Conservation (phyloP, 2,113 vertebrate genomes). For the Dromiciops gliroides region DNA sequence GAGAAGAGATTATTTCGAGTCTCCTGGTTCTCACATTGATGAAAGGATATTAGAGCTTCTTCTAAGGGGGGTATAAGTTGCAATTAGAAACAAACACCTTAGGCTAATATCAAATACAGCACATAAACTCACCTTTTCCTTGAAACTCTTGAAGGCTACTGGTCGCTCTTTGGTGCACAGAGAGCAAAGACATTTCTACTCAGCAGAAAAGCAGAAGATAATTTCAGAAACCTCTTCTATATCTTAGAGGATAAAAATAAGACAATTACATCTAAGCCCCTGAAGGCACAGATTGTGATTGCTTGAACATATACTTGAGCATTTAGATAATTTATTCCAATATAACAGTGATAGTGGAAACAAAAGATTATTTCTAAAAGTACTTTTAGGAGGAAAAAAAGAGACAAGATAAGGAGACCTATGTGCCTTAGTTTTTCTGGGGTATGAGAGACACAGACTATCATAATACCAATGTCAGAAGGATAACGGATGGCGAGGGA, state of each 20-base stretch:
- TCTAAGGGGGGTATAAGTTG: conserved; percentile 5
- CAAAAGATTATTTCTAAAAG: conserved; percentile 23
- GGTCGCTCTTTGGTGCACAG: conserved; percentile 30
- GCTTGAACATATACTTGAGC: conserved; percentile 15
- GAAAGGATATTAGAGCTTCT: neutral
- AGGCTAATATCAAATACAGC: conserved; percentile 28
- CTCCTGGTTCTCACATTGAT: neutral
- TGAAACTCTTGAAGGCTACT: neutral
- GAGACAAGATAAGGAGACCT: neutral
- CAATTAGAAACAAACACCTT: conserved; percentile 24
- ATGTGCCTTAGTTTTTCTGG: conserved; percentile 15
- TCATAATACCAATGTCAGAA: neutral
- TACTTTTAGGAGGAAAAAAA: conserved; percentile 30
- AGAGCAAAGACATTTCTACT: conserved; percentile 12
- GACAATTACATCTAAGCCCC: conserved; percentile 19
- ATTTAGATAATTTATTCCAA: conserved; percentile 44
- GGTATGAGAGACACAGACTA: neutral
- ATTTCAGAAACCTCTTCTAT: conserved; percentile 30
- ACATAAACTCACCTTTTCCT: conserved; percentile 27
- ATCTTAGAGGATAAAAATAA: conserved; percentile 32
- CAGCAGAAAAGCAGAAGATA: conserved; percentile 21
- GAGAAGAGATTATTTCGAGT: conserved; percentile 1
- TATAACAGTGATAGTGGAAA: neutral
- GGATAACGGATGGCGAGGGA: neutral
- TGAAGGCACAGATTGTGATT: conserved; percentile 2